Evolutionary conservation across 2,797 vertebrate genomes (phyloP), one percentile per base, ranked within the genome.

Genomic region (Sorex maritimensis): DNA sequence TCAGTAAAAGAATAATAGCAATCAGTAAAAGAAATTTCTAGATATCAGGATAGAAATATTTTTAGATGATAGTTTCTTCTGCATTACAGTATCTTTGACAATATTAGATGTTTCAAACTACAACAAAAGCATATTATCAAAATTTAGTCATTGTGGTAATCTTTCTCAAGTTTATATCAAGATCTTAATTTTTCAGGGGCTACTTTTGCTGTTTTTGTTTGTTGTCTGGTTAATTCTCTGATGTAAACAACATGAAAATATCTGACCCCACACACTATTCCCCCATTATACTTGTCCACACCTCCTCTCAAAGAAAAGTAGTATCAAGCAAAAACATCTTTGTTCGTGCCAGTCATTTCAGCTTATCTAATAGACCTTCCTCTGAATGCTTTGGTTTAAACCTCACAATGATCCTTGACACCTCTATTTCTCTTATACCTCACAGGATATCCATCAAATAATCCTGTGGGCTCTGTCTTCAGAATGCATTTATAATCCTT

Each of bases 321-420:
- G 38, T 13, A 30, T 52, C 10, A 46, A 67, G 61, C 23, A 41
- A 75, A 44, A 75, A 86, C 73, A 5, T 2, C 24, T 81, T 84
- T 49, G 11, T 2, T 82, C 13, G 19, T 34, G 24, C 13, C 26
- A 68, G 23, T 78, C 26, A 30, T 44, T 88, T 14, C 2, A 12
- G 63, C 24, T 90, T 21, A 19, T 14, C 21, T 34, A 71, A n/a
- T 10, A 7, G 34, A 15, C 5, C 26, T 81, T 67, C 88, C 68
- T 74, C 74, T 91, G 30, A 24, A 28, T 24, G 9, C 74, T 58
- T n/a, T 5, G 9, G 24, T 21, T 67, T 72, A 75, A 86, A 77
- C 3, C 3, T 8, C 6, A 1, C 7, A 5, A 24, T 38, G 6
- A 30, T n/a, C 6, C 21, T 44, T 49, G 34, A 46, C 2, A 1